phyloP scores from a whole-genome alignment of 2,888 invertebrate genomes.

The Macroteleia sp. region DNA sequence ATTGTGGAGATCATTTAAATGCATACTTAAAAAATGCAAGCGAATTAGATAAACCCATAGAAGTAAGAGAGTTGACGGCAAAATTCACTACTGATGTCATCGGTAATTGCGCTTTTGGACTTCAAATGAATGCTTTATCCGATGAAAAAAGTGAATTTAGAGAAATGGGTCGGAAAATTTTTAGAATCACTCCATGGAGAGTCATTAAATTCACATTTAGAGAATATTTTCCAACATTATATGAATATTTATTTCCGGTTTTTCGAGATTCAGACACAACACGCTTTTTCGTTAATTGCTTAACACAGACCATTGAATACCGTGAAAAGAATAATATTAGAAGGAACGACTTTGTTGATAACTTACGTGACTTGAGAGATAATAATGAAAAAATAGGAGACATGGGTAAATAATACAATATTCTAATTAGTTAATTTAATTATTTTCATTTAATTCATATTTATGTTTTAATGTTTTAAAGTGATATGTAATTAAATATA shows the following conservation, averaged over 20 bases:
- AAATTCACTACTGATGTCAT: constrained; percentile 84
- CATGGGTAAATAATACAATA: too few species aligned
- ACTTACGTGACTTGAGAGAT: constrained; percentile 78
- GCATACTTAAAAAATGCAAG: constrained; percentile 70
- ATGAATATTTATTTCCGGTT: constrained; percentile 56
- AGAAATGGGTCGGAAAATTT: constrained; percentile 76
- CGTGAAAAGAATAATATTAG: constrained; percentile 79
- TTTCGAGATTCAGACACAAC: constrained; percentile 68
- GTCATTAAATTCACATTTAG: constrained; percentile 40
- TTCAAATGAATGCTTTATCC: constrained; percentile 80
- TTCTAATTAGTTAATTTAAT: too few species aligned
- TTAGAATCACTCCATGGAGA: constrained; percentile 58
- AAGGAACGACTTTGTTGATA: constrained; percentile 84
- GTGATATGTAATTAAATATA: too few species aligned
- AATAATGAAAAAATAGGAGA: constrained; percentile 67
- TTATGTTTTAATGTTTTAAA: too few species aligned
- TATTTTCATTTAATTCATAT: too few species aligned
- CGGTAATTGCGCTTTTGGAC: constrained; percentile 83
- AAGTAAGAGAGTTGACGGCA: constrained; percentile 76
- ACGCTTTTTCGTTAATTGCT: constrained; percentile 76
- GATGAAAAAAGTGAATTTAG: constrained; percentile 80
- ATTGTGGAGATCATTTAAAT: constrained; percentile 78
- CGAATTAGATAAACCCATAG: constrained; percentile 60
- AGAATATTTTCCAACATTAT: constrained; percentile 67
- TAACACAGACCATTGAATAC: constrained; percentile 78